Evolutionary conservation across 2,113 vertebrate genomes (phyloP).

Genomic region (Passer domesticus): DNA sequence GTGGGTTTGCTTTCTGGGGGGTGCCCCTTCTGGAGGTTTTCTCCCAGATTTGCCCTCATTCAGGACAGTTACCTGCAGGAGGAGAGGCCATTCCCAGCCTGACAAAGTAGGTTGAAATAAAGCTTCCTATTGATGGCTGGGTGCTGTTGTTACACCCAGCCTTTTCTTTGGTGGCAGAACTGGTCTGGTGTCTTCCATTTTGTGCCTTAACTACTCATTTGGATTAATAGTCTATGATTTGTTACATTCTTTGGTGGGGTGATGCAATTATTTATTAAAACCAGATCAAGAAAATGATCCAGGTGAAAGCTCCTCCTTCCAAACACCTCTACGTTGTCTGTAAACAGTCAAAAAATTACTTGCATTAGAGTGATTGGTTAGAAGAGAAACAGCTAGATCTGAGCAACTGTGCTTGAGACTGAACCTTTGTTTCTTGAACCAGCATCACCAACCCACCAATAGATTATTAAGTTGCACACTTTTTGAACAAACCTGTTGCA

Average conservation of each 20-base stretch:
- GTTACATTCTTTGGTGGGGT: background rate
- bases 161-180: constrained; percentile 5
- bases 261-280: background rate
- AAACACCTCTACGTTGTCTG: background rate
- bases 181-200: constrained; percentile 17
- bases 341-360: background rate
- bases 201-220: background rate
- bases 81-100: background rate
- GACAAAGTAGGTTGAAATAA: background rate
- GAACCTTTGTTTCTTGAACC: background rate
- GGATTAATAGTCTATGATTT: background rate
- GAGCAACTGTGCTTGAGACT: background rate
- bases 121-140: background rate
- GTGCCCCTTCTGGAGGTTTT: no score
- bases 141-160: background rate
- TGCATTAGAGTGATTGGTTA: background rate
- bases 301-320: background rate
- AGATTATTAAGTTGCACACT: background rate
- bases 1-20: no score
- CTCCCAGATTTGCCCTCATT: no score
- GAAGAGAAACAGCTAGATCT: background rate
- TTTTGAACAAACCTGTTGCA: background rate
- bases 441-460: background rate
- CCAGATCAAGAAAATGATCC: background rate
- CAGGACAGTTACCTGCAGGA: background rate